Conservation (phyloP, 2,113 vertebrate species). For the Sylvia atricapilla region DNA sequence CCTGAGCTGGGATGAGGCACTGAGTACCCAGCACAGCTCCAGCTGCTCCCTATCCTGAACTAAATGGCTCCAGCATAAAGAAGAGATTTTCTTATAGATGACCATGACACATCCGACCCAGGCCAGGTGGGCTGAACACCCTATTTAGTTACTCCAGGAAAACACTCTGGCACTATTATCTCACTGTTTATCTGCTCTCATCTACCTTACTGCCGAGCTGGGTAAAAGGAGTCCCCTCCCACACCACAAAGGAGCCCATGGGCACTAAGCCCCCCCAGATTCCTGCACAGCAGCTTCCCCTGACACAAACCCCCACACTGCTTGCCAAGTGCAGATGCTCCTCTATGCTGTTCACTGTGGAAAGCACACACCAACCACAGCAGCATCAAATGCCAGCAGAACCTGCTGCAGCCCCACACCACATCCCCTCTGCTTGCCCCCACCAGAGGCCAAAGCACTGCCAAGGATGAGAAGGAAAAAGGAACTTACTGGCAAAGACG, state of each 20-base stretch:
- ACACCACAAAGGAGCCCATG: background rate
- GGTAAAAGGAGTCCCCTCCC: background rate
- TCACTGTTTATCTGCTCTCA: background rate
- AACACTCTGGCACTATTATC: background rate
- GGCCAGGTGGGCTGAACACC: background rate
- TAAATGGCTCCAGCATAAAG: background rate
- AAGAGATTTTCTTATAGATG: background rate
- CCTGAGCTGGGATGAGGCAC: background rate
- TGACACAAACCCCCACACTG: background rate
- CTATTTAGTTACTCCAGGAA: background rate
- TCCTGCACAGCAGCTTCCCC: background rate
- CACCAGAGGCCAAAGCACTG: background rate
- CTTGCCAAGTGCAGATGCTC: background rate
- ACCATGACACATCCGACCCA: background rate
- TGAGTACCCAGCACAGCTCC: background rate
- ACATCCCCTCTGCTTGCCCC: background rate
- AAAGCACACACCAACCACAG: background rate
- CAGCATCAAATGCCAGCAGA: rapidly evolving
- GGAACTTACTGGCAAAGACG: background rate
- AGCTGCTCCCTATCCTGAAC: background rate
- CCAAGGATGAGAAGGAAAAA: background rate
- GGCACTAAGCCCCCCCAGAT: background rate
- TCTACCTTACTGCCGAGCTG: background rate
- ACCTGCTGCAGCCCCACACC: rapidly evolving
- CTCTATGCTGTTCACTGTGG: rapidly evolving